Conservation (phyloP, 2,888 invertebrate species). For the Nymphalis c-album region DNA sequence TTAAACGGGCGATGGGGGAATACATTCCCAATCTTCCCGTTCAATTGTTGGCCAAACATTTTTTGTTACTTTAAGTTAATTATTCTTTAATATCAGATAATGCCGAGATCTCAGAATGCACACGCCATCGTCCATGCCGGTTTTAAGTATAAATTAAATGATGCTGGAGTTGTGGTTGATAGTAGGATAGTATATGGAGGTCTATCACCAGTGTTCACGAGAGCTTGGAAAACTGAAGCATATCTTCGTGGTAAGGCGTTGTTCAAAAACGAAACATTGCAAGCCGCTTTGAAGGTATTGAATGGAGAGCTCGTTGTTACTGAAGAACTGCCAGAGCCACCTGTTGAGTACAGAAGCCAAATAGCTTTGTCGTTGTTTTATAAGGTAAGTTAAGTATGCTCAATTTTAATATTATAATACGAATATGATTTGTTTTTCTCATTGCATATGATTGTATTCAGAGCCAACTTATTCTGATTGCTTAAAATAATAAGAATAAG, state of each 20-base stretch:
- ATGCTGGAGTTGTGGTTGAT: slow-evolving; percentile 61
- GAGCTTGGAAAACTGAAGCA: slow-evolving; percentile 82
- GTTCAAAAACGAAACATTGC: slow-evolving; percentile 73
- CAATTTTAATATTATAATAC: too few relatives aligned
- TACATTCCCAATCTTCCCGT: too few relatives aligned
- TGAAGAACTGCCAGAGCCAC: slow-evolving; percentile 79
- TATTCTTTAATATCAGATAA: slow-evolving; percentile 78
- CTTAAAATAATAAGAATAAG: too few relatives aligned
- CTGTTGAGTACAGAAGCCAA: slow-evolving; percentile 81
- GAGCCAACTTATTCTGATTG: too few relatives aligned
- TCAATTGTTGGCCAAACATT: too few relatives aligned
- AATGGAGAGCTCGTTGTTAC: slow-evolving; percentile 82
- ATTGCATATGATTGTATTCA: too few relatives aligned
- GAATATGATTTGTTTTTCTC: too few relatives aligned
- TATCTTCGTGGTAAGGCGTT: slow-evolving; percentile 58
- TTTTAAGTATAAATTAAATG: slow-evolving; percentile 76
- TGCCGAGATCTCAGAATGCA: slow-evolving; percentile 86
- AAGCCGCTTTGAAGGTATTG: slow-evolving; percentile 78
- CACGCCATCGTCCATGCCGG: slow-evolving; percentile 88
- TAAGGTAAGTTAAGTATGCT: background rate
- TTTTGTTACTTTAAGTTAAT: background rate
- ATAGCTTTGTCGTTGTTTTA: slow-evolving; percentile 61
- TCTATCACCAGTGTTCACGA: slow-evolving; percentile 75
- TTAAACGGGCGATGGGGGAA: too few relatives aligned
- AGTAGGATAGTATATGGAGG: slow-evolving; percentile 78